These are phyloP conservation scores for Engystomops pustulosus DNA, from an alignment of 2,113 vertebrate genomes.

Conservation along the genomic window DNA sequence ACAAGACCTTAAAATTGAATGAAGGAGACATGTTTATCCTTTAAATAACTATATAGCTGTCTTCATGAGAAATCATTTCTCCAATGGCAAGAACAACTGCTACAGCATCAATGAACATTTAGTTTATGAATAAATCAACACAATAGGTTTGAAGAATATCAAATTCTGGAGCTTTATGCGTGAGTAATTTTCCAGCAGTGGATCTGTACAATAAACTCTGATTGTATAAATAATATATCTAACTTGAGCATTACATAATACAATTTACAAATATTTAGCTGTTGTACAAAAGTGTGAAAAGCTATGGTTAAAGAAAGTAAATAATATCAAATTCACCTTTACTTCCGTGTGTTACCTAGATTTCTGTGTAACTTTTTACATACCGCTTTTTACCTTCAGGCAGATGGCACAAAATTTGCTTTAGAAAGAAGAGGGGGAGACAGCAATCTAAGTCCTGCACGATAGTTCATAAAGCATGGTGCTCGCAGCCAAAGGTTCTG, in stretches of 20 bases:
- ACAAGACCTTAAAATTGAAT: not conserved
- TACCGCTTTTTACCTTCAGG: too few relatives aligned
- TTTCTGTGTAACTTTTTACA: too few relatives aligned
- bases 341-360: too few relatives aligned
- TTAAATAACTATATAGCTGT: not conserved
- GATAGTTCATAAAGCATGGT: too few relatives aligned
- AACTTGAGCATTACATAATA: not conserved
- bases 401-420: too few relatives aligned
- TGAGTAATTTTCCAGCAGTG: not conserved
- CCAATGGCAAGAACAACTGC: slow-evolving; percentile 2
- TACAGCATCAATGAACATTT: slow-evolving; percentile 19
- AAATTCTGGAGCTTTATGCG: not conserved
- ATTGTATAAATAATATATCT: slow-evolving; percentile 28
- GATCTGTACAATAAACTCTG: not conserved
- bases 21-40: not conserved
- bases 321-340: too few relatives aligned
- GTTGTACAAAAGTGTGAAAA: not conserved
- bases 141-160: slow-evolving; percentile 26
- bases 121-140: not conserved
- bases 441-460: too few relatives aligned
- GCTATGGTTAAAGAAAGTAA: not conserved
- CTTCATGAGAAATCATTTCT: not conserved
- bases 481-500: too few relatives aligned
- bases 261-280: not conserved
- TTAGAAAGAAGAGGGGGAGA: too few relatives aligned